phyloP scores from a whole-genome alignment of 1,140 invertebrate species.

The Drosophila bocqueti region DNA sequence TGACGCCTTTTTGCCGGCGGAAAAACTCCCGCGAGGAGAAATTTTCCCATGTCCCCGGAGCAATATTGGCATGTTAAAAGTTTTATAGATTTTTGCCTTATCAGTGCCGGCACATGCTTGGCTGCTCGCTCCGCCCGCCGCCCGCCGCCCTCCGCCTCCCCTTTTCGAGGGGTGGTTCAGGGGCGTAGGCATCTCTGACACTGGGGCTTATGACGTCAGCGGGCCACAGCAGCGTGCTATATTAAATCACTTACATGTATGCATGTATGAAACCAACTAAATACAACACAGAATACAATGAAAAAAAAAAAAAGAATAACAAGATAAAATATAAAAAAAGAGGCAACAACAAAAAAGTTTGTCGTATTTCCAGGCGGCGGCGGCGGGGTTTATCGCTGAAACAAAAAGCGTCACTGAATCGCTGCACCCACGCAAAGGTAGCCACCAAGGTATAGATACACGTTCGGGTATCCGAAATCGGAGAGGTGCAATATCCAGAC shows the following conservation, averaged over 20 bases:
- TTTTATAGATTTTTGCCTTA: conserved; percentile 65
- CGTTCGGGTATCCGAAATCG: conserved; percentile 36
- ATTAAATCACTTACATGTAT: conserved; percentile 64
- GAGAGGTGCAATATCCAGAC: conserved; percentile 36
- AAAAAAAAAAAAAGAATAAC: conserved; percentile 38
- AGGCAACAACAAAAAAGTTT: conserved; percentile 23
- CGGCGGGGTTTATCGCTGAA: conserved; percentile 58
- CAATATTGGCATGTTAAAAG: conserved; percentile 50
- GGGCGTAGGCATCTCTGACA: conserved; percentile 17
- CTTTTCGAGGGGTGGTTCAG: neutral
- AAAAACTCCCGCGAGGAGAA: conserved; percentile 18
- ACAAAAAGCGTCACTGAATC: conserved; percentile 57
- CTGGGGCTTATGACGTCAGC: conserved; percentile 67
- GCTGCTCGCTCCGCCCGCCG: conserved; percentile 7
- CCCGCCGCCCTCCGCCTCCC: too few species aligned
- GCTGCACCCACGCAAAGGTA: conserved; percentile 64
- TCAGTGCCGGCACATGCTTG: conserved; percentile 50
- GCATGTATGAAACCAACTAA: conserved; percentile 31
- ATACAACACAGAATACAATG: neutral
- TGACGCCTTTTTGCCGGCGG: neutral
- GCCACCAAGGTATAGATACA: conserved; percentile 22
- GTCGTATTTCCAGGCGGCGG: conserved; percentile 47
- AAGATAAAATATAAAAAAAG: conserved; percentile 43
- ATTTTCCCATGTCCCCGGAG: conserved; percentile 17
- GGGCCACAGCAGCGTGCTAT: conserved; percentile 51